Evolutionary conservation across 2,113 vertebrate genomes (phyloP), one percentile per base, ranked within the genome.

Genomic region (Steatornis caripensis): DNA sequence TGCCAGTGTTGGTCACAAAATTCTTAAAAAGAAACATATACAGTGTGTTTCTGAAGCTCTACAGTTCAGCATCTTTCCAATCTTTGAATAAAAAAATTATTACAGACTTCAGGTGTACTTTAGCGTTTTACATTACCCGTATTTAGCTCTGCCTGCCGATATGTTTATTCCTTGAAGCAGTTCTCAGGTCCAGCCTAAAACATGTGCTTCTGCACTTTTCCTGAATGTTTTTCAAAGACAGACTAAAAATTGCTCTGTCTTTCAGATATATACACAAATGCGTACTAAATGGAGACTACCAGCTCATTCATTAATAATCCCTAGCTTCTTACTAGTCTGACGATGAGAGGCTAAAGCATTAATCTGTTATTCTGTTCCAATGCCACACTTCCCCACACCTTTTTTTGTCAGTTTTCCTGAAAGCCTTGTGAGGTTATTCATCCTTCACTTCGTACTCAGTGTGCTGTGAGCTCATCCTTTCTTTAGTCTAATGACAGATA

Each of bases 401-500:
- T 84, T 87, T 90, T 84, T 48, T 88, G 90, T 34, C 51, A 81
- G 57, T 84, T 80, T 95, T 82, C 37, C 89, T 96, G 49, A 51
- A 87, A 87, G 16, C n/a, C 53, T 75, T 85, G 39, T 61, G n/a
- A 95, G 94, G 64, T 95, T 72, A 80, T 77, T 81, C 27, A 72
- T 90, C 37, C n/a, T 55, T 76, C 12, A 5, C 90, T 94, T 84
- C 3, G 18, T 61, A 89, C 61, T 70, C 86, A 80, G 1, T 78
- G 37, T 74, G 29, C 84, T 2, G 0, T 60, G 57, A 66, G 18
- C 60, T 95, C 45, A 60, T 84, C 30, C 15, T 82, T 95, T 93
- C 84, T 96, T 96, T 68, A 76, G 85, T 76, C 36, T 79, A 83
- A 76, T 88, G 78, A 89, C n/a, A 62, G 70, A 62, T 77, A 88